These are phyloP conservation scores for Mus caroli DNA, from an alignment of 2,797 vertebrate genomes.

Conservation along the genomic window DNA sequence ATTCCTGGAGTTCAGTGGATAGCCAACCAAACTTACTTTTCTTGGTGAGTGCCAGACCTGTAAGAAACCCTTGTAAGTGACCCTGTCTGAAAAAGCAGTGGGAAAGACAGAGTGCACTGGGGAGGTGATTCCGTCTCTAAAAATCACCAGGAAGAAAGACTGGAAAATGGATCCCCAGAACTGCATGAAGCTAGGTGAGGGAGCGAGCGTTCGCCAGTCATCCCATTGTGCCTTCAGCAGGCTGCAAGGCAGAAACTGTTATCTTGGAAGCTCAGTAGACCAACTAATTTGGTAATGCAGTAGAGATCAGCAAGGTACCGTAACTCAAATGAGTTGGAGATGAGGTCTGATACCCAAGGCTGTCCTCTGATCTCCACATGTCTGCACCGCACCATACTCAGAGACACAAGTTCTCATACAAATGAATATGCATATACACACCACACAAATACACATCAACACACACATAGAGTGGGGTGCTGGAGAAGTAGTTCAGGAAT, in stretches of 20 bases:
- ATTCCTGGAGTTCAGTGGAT: neutral
- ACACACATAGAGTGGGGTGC: neutral
- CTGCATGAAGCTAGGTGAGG: neutral
- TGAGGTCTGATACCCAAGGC: neutral
- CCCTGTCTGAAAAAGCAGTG: neutral
- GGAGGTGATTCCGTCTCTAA: neutral
- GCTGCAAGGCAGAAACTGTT: neutral
- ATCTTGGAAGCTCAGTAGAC: neutral
- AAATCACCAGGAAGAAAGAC: neutral
- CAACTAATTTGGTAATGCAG: neutral
- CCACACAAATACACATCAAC: neutral
- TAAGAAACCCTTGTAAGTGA: neutral
- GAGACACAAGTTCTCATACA: neutral
- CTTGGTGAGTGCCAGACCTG: neutral
- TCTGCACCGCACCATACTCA: neutral
- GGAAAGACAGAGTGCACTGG: neutral
- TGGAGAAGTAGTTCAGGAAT: neutral
- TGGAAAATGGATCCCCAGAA: neutral
- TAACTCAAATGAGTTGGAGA: neutral
- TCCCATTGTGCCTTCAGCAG: neutral
- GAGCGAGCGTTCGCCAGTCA: neutral
- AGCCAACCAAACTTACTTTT: neutral
- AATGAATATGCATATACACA: neutral
- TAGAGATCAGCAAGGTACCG: neutral
- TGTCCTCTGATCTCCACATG: neutral